Evolutionary conservation across 2,113 vertebrate species (phyloP).

Genomic region (Garra rufa): DNA sequence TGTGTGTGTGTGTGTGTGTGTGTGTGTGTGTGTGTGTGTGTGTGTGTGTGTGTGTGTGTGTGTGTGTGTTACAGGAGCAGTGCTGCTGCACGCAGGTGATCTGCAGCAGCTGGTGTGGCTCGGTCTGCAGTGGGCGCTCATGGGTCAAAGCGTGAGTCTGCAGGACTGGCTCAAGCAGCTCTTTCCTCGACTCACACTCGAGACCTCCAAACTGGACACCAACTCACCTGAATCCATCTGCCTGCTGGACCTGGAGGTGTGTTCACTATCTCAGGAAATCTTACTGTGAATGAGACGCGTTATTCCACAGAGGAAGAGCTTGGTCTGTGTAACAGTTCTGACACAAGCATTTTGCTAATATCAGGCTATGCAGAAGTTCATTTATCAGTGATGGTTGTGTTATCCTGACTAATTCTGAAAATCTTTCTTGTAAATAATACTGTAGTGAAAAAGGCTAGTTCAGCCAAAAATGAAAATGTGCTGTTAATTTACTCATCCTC

Average conservation of each 20-base stretch:
- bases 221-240: constrained; percentile 93
- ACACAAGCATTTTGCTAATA: no score
- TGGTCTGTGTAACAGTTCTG: no score
- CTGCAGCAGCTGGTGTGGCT: constrained; percentile 95
- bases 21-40: not conserved
- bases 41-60: not conserved
- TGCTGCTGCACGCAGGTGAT: constrained; percentile 83
- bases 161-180: constrained; percentile 91
- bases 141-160: constrained; percentile 76
- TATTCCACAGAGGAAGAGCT: no score
- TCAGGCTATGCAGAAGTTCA: no score
- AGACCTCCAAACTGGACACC: constrained; percentile 94
- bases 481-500: no score
- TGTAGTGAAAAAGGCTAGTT: no score
- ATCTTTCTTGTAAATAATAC: no score
- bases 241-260: constrained; percentile 93
- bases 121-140: constrained; percentile 87
- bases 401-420: no score
- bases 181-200: constrained; percentile 89
- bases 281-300: no score
- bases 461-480: no score
- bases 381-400: no score
- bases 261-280: not conserved
- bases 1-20: no score
- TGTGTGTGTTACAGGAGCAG: constrained; percentile 75